These are phyloP conservation scores for Paramacrobiotus metropolitanus DNA, from an alignment of 1,140 invertebrate species.

Conservation along the genomic window DNA sequence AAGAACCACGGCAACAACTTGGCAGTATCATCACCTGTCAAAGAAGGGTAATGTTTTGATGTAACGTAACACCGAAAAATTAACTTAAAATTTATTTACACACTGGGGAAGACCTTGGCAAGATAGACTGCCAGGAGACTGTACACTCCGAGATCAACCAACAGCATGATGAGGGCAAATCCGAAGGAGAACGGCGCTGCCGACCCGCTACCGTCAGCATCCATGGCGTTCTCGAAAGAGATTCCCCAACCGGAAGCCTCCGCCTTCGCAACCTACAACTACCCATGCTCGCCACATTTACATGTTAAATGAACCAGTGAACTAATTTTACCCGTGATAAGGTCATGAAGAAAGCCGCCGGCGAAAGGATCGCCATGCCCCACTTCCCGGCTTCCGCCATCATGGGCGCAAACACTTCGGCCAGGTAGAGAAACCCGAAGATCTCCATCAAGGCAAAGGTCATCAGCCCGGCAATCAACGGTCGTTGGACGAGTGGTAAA, in stretches of 20 bases:
- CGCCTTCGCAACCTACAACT: background rate
- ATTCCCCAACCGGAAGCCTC: background rate
- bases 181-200: too few species aligned
- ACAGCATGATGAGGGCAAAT: background rate
- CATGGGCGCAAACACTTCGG: background rate
- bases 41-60: too few species aligned
- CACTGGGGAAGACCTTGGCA: background rate
- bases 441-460: background rate
- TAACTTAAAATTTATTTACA: too few species aligned
- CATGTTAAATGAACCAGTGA: too few species aligned
- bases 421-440: background rate
- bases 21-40: background rate
- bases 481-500: background rate
- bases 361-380: background rate
- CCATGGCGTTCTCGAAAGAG: background rate
- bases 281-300: background rate
- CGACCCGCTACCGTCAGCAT: background rate
- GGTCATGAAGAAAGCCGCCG: background rate
- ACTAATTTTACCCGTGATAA: background rate
- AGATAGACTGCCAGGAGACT: background rate
- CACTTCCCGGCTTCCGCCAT: background rate
- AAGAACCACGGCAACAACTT: too few species aligned
- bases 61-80: too few species aligned
- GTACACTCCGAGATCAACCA: background rate
- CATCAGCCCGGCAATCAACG: background rate